phyloP scores from a whole-genome alignment of 2,888 invertebrate genomes.

The Galeopsomyia nigrocyanea region DNA sequence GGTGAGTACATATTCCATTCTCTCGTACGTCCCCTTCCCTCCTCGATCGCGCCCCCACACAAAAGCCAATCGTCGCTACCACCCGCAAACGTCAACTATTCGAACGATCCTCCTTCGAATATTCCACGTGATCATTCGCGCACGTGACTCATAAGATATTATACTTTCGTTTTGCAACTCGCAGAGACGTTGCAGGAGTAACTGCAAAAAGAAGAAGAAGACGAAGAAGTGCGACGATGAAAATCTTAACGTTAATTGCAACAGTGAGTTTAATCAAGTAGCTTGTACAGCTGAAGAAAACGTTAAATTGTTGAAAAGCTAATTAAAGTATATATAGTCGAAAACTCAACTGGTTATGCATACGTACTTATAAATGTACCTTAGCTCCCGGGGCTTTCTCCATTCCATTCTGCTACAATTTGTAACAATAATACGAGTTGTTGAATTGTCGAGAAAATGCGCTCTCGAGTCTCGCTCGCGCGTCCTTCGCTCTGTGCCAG shows the following conservation, averaged over 20 bases:
- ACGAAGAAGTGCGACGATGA: conserved; percentile 39
- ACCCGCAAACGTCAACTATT: too few relatives aligned
- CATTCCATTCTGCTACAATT: conserved; percentile 13
- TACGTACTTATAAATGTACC: conserved; percentile 12
- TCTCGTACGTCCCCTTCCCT: too few relatives aligned
- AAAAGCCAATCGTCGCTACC: too few relatives aligned
- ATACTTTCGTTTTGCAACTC: conserved; percentile 19
- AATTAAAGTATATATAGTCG: conserved; percentile 34
- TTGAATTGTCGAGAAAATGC: conserved; percentile 21
- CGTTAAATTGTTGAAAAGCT: conserved; percentile 38
- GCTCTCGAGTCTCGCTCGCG: neutral
- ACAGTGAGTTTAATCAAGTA: conserved; percentile 41
- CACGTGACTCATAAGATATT: neutral
- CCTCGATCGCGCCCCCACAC: too few relatives aligned
- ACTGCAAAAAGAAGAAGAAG: neutral
- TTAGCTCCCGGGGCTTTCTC: neutral
- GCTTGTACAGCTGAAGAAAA: conserved; percentile 32
- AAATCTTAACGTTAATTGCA: conserved; percentile 28
- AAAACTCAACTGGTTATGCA: conserved; percentile 32
- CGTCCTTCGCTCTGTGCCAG: too few relatives aligned
- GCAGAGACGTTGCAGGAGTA: conserved; percentile 38
- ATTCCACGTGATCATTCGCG: too few relatives aligned
- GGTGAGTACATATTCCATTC: conserved; percentile 75
- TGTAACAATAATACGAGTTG: conserved; percentile 38
- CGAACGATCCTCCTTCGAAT: too few relatives aligned